These are phyloP conservation scores for Acheta domesticus DNA, from an alignment of 2,888 invertebrate species.

Conservation along the genomic window DNA sequence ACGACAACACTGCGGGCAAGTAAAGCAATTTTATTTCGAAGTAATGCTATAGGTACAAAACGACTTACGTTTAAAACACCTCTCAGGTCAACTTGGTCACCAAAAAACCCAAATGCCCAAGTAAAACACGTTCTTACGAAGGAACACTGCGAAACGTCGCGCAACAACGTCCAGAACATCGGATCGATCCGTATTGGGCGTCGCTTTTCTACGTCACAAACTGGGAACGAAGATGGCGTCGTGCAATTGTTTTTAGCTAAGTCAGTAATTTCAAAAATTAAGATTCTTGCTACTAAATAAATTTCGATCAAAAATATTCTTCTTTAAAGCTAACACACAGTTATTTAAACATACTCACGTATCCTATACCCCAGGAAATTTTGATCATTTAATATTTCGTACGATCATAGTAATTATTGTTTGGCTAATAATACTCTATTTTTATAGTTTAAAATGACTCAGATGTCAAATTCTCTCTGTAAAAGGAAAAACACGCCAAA, in stretches of 20 bases:
- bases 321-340: no score
- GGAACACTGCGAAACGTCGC: neutral
- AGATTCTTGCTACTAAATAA: no score
- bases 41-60: neutral
- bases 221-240: neutral
- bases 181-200: conserved; percentile 8
- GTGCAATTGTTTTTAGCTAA: neutral
- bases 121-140: conserved; percentile 1
- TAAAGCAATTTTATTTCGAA: neutral
- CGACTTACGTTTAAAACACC: neutral
- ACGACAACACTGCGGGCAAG: neutral
- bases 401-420: no score
- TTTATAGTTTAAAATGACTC: no score
- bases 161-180: conserved; percentile 18
- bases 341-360: no score
- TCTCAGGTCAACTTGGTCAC: neutral
- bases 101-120: neutral
- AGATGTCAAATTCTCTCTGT: no score
- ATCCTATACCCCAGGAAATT: no score
- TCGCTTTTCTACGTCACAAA: neutral
- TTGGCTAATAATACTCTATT: no score
- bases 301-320: no score
- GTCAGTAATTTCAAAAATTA: no score
- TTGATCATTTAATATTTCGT: no score
- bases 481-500: no score